Evolutionary conservation across 2,113 vertebrate species (phyloP), one percentile per base, ranked within the genome.

Genomic region (Cheilinus undulatus): DNA sequence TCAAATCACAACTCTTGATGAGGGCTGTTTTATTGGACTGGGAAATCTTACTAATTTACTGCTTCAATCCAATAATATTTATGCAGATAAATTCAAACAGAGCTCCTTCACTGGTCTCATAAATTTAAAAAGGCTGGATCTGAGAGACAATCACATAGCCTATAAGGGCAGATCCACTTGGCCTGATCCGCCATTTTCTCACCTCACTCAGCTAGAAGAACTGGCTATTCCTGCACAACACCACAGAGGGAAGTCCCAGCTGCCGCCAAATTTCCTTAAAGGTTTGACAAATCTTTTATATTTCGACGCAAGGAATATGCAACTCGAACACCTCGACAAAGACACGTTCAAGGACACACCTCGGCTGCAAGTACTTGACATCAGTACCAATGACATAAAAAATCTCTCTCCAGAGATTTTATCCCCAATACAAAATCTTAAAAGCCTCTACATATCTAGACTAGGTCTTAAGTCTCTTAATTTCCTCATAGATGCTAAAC

Each of bases 241-340:
- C 20, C n/a, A 27, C n/a, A 83, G 77, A 0, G 17, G 17, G 1
- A 78, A 84, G 7, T 15, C 45, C 0, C 1, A 43, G 0, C 28
- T 92, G 15, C 93, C 90, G 2, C 62, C 20, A 14, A 88, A 94
- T 84, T 76, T 94, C 15, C 74, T 95, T 23, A 30, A 92, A 69
- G 94, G 93, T 40, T 72, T 96, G 73, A 84, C 70, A 3, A 93
- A 90, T 7, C 83, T 93, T 45, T 12, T 74, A 11, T 52, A 26
- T 58, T 86, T 93, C 50, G 86, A 58, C 1, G 52, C 30, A 14
- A 86, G 87, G 28, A 92, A 86, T 32, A 53, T 56, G 11, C 76
- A 34, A 3, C 50, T 94, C 17, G 0, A 26, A 0, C n/a, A 12
- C 0, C 15, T 95, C 19, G 53, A 84, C 56, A 73, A 72, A 4